Evolutionary conservation across 2,888 invertebrate species (phyloP).

Genomic region (Dicyrtoma fusca): DNA sequence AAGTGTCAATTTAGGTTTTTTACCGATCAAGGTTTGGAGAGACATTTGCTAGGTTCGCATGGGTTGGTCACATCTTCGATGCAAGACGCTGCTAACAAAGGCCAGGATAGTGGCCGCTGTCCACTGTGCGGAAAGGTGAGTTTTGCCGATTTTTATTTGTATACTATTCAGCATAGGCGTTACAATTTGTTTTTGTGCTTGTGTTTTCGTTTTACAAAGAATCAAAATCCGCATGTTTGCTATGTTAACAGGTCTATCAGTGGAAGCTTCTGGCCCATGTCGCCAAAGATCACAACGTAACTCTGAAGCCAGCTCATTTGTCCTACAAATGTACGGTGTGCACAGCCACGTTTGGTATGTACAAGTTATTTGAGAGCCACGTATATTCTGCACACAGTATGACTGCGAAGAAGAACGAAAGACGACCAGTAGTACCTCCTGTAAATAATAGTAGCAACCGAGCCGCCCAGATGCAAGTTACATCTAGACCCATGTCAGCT

Average conservation of each 20-base stretch:
- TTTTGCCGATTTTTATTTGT: constrained; percentile 39
- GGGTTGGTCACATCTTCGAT: constrained; percentile 93
- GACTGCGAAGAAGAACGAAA: constrained; percentile 69
- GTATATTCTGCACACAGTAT: constrained; percentile 92
- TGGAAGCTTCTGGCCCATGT: constrained; percentile 92
- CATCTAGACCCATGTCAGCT: constrained; percentile 44
- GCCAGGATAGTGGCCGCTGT: constrained; percentile 91
- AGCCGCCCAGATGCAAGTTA: constrained; percentile 50
- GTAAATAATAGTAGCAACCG: constrained; percentile 24
- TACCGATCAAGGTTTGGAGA: constrained; percentile 93
- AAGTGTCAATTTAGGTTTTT: constrained; percentile 96
- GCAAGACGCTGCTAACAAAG: constrained; percentile 93
- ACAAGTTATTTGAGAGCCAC: constrained; percentile 91
- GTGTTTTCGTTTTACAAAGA: background rate
- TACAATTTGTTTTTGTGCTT: background rate
- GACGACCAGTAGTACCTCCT: constrained; percentile 53
- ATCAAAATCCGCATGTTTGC: background rate
- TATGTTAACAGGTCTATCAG: constrained; percentile 76
- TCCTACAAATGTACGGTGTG: constrained; percentile 95
- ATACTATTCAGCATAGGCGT: background rate
- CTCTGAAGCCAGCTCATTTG: constrained; percentile 87
- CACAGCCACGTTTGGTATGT: constrained; percentile 92
- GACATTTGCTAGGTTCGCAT: constrained; percentile 91
- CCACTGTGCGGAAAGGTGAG: constrained; percentile 91
- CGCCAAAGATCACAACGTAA: constrained; percentile 87